Base-by-base conservation (phyloP, 2,888 invertebrate species). In the Acholoe squamosa region DNA sequence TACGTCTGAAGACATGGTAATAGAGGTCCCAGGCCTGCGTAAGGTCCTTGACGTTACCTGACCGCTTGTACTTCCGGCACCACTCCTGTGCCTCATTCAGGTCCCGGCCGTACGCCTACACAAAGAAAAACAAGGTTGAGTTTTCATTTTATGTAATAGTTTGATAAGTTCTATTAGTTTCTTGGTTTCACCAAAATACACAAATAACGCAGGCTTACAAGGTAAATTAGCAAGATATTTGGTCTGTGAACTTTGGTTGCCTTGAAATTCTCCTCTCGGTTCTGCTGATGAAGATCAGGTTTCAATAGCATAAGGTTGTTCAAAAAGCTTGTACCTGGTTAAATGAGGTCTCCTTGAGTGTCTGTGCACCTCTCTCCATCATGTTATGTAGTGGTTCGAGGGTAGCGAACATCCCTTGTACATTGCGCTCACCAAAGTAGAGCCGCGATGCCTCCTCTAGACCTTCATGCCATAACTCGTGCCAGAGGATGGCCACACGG, bases 21-120 rank as follows among this genome's bases (percentile, higher is more conserved):
- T 99, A 99, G 61, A 99, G 97, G 95, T 99, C 99, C 99, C 99
- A 99, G 1, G 99, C 99, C 95, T 99, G 99, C 95, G 99, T 99
- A 92, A 99, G 96, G 94, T 99, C 99, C 93, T 98, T 97, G 7
- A 98, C 97, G 93, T 98, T 97, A 0, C 98, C 97, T 0, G 98
- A 98, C 34, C 97, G 97, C 97, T 97, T 96, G 95, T 98, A 99
- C 94, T 98, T 97, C 94, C 98, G 97, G 95, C 99, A 99, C 98
- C 98, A 99, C 94, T 99, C 98, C 93, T 98, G 97, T 0, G 99
- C 99, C 95, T 99, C 99, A 93, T 97, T 97, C 91, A 99, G 96
- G 95, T 99, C 99, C 88, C 98, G 97, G 0, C 98, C 99, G 95
- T 99, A 99, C 0, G 99, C 98, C 96, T 97, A 93, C 0, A 93